Evolutionary conservation across 1,140 invertebrate genomes (phyloP), one percentile per base, ranked within the genome.

Genomic region (Drosophila athabasca): DNA sequence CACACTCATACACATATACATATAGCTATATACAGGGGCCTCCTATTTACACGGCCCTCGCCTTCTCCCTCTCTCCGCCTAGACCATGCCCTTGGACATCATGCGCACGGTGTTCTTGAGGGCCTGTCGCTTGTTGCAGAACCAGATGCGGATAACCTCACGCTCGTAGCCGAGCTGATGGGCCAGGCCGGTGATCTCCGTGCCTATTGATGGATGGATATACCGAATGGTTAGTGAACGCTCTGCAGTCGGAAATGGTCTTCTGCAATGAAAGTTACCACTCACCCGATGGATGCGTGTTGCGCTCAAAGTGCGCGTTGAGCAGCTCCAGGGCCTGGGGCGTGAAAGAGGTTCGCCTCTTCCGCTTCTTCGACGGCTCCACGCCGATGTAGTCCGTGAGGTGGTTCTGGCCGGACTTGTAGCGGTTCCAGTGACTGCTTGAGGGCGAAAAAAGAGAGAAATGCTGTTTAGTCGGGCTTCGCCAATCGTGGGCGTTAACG

Each of bases 121-220:
- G 0, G 98, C 97, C 92, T 99, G 98, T 71, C 98, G 94, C 93
- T 99, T 99, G 93, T 99, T 99, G 93, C 98, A 99, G 92, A 99
- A 99, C 98, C 98, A 99, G 92, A 99, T 99, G 92, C 98, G 94
- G 88, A 99, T 99, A 15, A 99, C 98, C 94, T 99, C 98, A 60
- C 98, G 94, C 90, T 99, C 98, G 92, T 99, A 99, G 62, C 98
- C 98, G 31, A 99, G 93, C 91, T 98, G 96, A 88, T 98, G 97
- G 24, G 98, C 97, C 57, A 99, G 92, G 19, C 97, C 96, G 24
- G 98, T 99, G 92, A 99, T 99, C 94, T 99, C 98, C 60, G 97
- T 97, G 76, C 98, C 98, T 98, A 92, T 15, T 0, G 6, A 19
- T 93, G 94, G 88, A 24, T 8, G 7, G 0, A 22, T n/a, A 11